phyloP scores from a whole-genome alignment of 2,113 vertebrate species.

The Bungarus multicinctus region DNA sequence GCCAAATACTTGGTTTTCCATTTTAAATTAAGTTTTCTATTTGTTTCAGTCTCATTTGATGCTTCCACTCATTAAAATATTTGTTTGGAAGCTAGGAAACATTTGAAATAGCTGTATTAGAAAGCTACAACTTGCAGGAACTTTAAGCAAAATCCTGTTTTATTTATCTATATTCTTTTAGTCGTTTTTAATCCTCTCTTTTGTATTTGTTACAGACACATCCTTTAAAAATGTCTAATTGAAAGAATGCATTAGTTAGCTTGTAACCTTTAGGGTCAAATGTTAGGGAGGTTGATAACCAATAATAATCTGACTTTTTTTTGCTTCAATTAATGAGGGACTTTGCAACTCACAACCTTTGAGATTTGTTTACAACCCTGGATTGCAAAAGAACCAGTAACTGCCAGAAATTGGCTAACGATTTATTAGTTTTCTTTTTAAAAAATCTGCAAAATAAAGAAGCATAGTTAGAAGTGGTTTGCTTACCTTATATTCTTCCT shows the following conservation, averaged over 20 bases:
- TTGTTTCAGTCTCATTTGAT: background rate
- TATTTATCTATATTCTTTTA: background rate
- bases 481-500: background rate
- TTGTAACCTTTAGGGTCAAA: background rate
- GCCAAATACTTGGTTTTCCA: background rate
- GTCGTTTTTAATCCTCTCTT: background rate
- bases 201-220: background rate
- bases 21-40: background rate
- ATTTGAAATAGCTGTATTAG: background rate
- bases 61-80: background rate
- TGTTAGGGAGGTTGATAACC: slow-evolving; percentile 19
- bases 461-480: slow-evolving; percentile 16
- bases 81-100: background rate
- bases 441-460: slow-evolving; percentile 46
- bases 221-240: background rate
- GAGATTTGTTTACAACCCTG: slow-evolving; percentile 47
- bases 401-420: slow-evolving; percentile 45
- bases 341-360: slow-evolving; percentile 39
- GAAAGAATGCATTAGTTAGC: background rate
- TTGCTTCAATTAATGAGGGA: slow-evolving; percentile 24
- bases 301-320: background rate
- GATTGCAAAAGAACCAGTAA: slow-evolving; percentile 49
- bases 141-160: background rate
- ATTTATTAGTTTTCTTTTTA: slow-evolving; percentile 43
- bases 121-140: background rate